Percentiles rank a stretch among this genome's conserved stretches.
Evolutionary conservation across 1,140 invertebrate genomes (phyloP).

Genomic region (Neelides sp.): DNA sequence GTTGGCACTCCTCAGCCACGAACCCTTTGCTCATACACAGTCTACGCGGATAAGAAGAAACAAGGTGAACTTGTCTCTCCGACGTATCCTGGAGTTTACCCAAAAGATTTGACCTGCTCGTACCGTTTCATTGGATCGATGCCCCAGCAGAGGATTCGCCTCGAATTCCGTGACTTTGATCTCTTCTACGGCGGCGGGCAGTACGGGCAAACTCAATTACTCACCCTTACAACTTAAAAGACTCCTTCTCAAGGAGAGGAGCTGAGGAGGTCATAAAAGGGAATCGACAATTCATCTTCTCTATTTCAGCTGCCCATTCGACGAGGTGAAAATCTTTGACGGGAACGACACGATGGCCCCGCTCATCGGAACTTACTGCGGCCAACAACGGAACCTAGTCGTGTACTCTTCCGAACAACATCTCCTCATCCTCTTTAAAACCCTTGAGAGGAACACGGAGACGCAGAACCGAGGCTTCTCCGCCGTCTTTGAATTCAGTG

Average conservation of each 20-base stretch:
- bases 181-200: conserved; percentile 96
- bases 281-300: background rate
- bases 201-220: conserved; percentile 75
- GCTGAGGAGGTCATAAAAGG: too few species aligned
- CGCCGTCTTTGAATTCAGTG: conserved; percentile 89
- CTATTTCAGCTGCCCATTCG: conserved; percentile 84
- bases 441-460: conserved; percentile 72
- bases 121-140: conserved; percentile 82
- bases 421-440: conserved; percentile 78
- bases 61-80: conserved; percentile 83
- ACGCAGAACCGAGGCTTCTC: conserved; percentile 89
- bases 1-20: conserved; percentile 69
- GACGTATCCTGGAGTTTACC: conserved; percentile 97
- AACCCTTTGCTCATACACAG: conserved; percentile 69
- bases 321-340: conserved; percentile 93
- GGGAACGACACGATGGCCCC: conserved; percentile 69
- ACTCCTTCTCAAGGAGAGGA: too few species aligned
- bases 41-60: conserved; percentile 59
- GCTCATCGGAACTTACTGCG: conserved; percentile 93
- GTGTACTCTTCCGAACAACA: conserved; percentile 82
- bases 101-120: conserved; percentile 82
- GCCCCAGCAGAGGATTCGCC: conserved; percentile 73
- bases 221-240: too few species aligned
- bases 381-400: conserved; percentile 83
- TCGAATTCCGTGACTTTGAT: conserved; percentile 97